A percentile compares a stretch with the other conserved stretches of the same genome.
These are phyloP conservation scores for Macrobrachium rosenbergii DNA, from an alignment of 1,140 invertebrate species.

Conservation along the genomic window DNA sequence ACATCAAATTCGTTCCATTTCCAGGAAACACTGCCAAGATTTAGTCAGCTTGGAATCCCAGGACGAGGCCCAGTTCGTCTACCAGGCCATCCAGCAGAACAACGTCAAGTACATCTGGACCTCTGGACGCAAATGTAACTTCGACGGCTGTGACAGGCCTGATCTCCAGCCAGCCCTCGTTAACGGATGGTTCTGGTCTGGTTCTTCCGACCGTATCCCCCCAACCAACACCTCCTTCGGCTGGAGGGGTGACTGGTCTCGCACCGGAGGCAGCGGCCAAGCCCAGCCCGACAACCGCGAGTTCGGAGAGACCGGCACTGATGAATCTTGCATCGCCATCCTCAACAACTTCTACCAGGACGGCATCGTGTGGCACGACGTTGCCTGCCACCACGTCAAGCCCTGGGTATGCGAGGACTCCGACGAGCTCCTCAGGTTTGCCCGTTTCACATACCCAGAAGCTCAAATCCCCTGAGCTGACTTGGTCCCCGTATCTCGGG, in stretches of 20 bases:
- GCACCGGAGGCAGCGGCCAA: conserved; percentile 86
- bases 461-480: conserved; percentile 51
- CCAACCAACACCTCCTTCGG: conserved; percentile 79
- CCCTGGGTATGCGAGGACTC: conserved; percentile 94
- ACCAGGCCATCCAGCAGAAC: conserved; percentile 83
- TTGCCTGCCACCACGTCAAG: conserved; percentile 91
- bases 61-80: conserved; percentile 91
- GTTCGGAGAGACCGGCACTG: conserved; percentile 78
- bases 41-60: conserved; percentile 90
- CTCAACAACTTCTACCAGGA: conserved; percentile 95
- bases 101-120: conserved; percentile 83
- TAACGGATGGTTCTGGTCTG: conserved; percentile 95
- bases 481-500: not conserved
- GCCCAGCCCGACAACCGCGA: conserved; percentile 91
- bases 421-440: conserved; percentile 89
- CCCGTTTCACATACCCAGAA: conserved; percentile 51
- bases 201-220: conserved; percentile 89
- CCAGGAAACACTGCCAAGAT: conserved; percentile 92
- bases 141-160: conserved; percentile 88
- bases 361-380: conserved; percentile 92
- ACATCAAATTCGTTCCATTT: conserved; percentile 78
- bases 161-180: conserved; percentile 87
- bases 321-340: conserved; percentile 90
- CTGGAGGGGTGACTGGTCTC: conserved; percentile 89
- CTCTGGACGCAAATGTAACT: conserved; percentile 91